Conservation (phyloP, 2,888 invertebrate genomes). For the Herminia tarsipennalis region DNA sequence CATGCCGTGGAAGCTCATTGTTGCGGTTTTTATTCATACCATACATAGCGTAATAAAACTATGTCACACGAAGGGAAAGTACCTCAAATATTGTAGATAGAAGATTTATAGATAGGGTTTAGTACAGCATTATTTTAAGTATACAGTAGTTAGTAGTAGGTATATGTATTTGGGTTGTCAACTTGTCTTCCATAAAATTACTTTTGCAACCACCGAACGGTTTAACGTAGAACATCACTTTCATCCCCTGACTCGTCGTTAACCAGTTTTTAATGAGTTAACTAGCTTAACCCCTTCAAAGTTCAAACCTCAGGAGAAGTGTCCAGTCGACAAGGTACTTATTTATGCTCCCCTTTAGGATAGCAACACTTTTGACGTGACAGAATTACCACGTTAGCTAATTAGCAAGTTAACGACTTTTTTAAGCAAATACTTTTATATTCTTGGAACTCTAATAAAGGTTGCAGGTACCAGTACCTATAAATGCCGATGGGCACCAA, state of each 20-base stretch:
- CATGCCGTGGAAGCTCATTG: no score
- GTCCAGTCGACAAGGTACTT: conserved; percentile 40
- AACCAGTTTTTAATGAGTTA: conserved; percentile 48
- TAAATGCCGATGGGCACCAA: no score
- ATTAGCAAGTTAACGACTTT: background rate
- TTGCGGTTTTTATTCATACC: no score
- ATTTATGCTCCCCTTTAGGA: conserved; percentile 29
- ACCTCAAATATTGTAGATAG: no score
- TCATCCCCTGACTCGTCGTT: conserved; percentile 26
- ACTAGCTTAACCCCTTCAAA: conserved; percentile 42
- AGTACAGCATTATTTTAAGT: no score
- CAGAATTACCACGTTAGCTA: conserved; percentile 15
- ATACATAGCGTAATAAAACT: no score
- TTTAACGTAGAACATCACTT: conserved; percentile 6
- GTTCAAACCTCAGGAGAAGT: conserved; percentile 38
- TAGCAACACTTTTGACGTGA: conserved; percentile 34
- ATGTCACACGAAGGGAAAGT: no score
- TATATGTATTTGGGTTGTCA: conserved; percentile 1
- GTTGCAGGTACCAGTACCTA: background rate
- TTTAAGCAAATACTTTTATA: background rate
- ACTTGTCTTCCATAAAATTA: no score
- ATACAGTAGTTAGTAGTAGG: background rate
- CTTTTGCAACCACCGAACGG: background rate
- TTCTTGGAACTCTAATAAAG: background rate
- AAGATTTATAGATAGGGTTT: no score